Percentiles rank a stretch among this genome's conserved stretches.
Conservation (phyloP, 2,797 vertebrate genomes). For the Hozukius guyotensis region DNA sequence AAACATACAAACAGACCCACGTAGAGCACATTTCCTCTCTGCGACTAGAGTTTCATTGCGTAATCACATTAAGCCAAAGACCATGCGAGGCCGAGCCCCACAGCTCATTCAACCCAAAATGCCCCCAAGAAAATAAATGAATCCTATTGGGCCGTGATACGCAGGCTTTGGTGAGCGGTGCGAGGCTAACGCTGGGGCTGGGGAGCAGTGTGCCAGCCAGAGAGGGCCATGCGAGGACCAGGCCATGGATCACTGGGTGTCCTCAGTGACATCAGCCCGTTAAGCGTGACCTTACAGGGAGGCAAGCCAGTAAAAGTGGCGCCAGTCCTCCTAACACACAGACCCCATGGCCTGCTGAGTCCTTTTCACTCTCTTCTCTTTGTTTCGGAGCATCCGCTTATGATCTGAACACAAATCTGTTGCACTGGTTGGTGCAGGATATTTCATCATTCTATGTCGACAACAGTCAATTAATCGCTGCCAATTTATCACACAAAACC, state of each 20-base stretch:
- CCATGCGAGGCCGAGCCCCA: conserved; percentile 31
- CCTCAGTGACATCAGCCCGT: conserved; percentile 65
- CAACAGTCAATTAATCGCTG: background rate
- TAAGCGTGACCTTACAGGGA: conserved; percentile 70
- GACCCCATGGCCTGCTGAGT: conserved; percentile 48
- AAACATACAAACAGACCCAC: conserved; percentile 50
- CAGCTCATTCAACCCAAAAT: conserved; percentile 38
- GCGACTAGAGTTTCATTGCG: conserved; percentile 36
- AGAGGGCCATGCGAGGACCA: conserved; percentile 53
- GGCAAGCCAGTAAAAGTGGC: conserved; percentile 66
- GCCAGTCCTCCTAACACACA: conserved; percentile 64
- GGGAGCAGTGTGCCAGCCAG: conserved; percentile 41
- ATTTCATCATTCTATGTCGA: background rate
- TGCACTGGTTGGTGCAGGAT: background rate
- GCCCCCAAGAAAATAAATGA: conserved; percentile 52
- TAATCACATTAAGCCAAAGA: conserved; percentile 63
- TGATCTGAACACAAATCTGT: conserved; percentile 4
- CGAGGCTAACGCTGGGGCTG: conserved; percentile 32
- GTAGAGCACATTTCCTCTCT: conserved; percentile 47
- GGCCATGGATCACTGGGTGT: conserved; percentile 58
- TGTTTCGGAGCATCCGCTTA: background rate
- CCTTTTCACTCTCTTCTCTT: conserved; percentile 12
- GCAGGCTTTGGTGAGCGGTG: conserved; percentile 47
- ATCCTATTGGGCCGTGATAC: conserved; percentile 32
- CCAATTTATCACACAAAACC: background rate